Evolutionary conservation across 2,797 vertebrate genomes (phyloP).

Genomic region (Tiaroga cobitis): DNA sequence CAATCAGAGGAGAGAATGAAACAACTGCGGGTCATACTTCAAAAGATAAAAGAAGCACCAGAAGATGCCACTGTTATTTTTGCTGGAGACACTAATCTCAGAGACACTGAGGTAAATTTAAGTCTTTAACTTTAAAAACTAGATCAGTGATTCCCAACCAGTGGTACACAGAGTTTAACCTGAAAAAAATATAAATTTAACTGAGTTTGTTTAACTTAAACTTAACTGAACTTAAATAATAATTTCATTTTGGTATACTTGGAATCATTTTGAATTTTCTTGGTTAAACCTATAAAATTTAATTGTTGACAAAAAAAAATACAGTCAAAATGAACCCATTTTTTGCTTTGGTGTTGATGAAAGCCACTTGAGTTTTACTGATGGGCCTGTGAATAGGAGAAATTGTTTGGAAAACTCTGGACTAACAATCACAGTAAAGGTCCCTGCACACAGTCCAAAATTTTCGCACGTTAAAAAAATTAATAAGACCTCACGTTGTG

Average conservation of each 20-base stretch:
- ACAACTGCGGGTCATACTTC: slow-evolving; percentile 82
- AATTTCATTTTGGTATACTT: neutral
- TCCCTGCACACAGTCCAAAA: too few species aligned
- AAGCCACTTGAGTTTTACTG: neutral
- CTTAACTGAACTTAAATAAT: neutral
- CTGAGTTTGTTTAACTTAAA: neutral
- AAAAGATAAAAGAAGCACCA: slow-evolving; percentile 80
- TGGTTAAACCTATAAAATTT: neutral
- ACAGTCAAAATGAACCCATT: neutral
- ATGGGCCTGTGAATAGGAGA: neutral
- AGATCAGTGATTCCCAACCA: neutral
- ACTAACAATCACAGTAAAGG: neutral
- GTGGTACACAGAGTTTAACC: neutral
- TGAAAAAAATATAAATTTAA: neutral
- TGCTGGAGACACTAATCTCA: slow-evolving; percentile 95
- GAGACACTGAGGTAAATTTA: slow-evolving; percentile 86
- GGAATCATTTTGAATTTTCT: neutral
- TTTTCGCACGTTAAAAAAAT: too few species aligned
- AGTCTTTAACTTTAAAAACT: neutral
- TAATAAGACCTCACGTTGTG: too few species aligned
- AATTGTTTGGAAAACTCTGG: neutral
- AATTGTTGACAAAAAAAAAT: neutral
- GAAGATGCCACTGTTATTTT: slow-evolving; percentile 88
- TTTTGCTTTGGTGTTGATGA: neutral
- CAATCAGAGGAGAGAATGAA: slow-evolving; percentile 85